These are phyloP conservation scores for Drosophila teissieri DNA, from an alignment of 1,140 invertebrate species.

Conservation along the genomic window DNA sequence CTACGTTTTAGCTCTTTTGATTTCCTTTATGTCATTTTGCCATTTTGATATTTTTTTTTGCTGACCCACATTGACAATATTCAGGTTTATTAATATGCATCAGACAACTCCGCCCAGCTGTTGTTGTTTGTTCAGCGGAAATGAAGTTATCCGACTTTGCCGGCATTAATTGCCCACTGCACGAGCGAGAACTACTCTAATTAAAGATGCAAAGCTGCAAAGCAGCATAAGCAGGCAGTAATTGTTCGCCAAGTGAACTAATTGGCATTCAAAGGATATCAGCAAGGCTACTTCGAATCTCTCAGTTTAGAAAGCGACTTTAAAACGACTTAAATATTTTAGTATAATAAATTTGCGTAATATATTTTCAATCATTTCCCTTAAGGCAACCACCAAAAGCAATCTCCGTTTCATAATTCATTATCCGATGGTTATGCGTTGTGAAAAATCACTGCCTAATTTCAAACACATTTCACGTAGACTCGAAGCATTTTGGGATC, in stretches of 20 bases:
- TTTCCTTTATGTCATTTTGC: conserved; percentile 45
- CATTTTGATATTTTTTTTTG: conserved; percentile 16
- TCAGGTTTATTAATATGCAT: conserved; percentile 72
- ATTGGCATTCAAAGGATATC: conserved; percentile 4
- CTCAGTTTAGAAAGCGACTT: no score
- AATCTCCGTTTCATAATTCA: neutral
- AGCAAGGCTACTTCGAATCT: neutral
- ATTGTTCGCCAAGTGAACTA: conserved; percentile 26
- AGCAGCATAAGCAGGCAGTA: conserved; percentile 17
- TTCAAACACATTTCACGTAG: conserved; percentile 29
- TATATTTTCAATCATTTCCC: no score
- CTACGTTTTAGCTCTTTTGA: conserved; percentile 1
- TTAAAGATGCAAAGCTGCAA: conserved; percentile 21
- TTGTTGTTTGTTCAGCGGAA: conserved; percentile 64
- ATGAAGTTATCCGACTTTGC: conserved; percentile 67
- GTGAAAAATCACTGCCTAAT: conserved; percentile 1
- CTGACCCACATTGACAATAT: conserved; percentile 80
- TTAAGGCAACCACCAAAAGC: neutral
- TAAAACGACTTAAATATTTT: no score
- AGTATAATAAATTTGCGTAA: no score
- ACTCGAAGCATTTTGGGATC: neutral
- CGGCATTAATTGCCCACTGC: conserved; percentile 29
- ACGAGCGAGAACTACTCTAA: conserved; percentile 29
- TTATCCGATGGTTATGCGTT: conserved; percentile 4
- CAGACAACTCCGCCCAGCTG: conserved; percentile 56